These are phyloP conservation scores for Zaprionus tsacasi DNA, from an alignment of 1,140 invertebrate genomes.

Conservation along the genomic window DNA sequence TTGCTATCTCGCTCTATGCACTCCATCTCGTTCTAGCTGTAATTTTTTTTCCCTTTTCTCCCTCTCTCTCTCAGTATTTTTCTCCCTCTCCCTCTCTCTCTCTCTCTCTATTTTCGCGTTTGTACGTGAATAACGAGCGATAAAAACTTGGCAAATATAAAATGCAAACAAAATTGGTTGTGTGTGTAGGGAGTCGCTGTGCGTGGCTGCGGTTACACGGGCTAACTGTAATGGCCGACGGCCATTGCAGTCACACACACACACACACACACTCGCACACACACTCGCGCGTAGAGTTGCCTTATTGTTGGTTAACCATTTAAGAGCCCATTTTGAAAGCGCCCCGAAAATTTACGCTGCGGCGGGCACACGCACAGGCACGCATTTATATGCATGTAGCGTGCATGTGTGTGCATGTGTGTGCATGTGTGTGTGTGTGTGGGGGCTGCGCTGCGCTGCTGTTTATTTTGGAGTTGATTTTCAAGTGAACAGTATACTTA, in stretches of 20 bases:
- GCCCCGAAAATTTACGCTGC: constrained; percentile 53
- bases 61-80: neutral
- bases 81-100: neutral
- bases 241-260: constrained; percentile 17
- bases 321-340: constrained; percentile 66
- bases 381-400: neutral
- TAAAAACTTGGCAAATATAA: constrained; percentile 82
- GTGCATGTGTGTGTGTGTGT: constrained; percentile 57
- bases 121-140: constrained; percentile 72
- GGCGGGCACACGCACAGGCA: constrained; percentile 23
- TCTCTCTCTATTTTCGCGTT: constrained; percentile 15
- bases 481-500: constrained; percentile 83
- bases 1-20: constrained; percentile 21
- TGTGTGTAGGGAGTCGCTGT: neutral
- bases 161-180: constrained; percentile 74
- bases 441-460: constrained; percentile 60
- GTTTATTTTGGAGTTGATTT: constrained; percentile 83
- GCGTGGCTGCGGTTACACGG: too few relatives aligned
- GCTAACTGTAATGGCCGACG: too few relatives aligned
- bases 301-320: constrained; percentile 75
- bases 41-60: too few relatives aligned
- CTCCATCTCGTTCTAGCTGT: neutral
- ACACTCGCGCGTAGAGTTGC: constrained; percentile 61
- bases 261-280: too few relatives aligned
- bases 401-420: constrained; percentile 16